phyloP scores from a whole-genome alignment of 2,113 vertebrate genomes.

The Scomber colias region DNA sequence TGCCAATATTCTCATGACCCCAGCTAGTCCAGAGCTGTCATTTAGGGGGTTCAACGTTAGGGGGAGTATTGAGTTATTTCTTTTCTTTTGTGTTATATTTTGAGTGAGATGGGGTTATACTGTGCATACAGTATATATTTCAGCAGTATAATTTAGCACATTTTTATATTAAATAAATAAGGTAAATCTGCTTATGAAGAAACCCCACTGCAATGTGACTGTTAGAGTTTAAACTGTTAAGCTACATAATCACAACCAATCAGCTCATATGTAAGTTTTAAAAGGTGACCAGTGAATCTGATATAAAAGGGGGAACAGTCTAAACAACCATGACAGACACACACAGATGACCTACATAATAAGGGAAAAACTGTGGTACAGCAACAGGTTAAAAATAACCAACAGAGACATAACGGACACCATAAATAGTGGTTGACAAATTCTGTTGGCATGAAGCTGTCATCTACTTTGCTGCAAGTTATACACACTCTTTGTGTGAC shows the following conservation, averaged over 20 bases:
- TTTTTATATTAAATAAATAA: slow-evolving; percentile 4
- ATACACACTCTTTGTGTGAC: neutral
- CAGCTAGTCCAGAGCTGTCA: neutral
- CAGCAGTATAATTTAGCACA: neutral
- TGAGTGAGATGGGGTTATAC: neutral
- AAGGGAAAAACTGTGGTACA: neutral
- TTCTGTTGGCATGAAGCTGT: neutral
- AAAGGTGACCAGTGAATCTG: neutral
- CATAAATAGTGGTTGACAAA: neutral
- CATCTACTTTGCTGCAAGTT: neutral
- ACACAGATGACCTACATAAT: neutral
- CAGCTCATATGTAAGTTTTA: neutral
- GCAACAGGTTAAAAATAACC: neutral
- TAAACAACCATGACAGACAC: neutral
- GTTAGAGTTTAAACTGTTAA: neutral
- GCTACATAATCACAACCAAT: neutral
- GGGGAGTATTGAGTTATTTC: neutral
- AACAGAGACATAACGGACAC: neutral
- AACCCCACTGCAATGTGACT: neutral
- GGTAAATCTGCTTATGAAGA: slow-evolving; percentile 4
- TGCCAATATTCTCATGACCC: slow-evolving; percentile 24
- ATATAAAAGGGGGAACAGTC: neutral
- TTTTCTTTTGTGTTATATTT: neutral
- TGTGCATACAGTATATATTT: neutral
- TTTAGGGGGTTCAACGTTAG: neutral